Percentiles rank a stretch among this genome's conserved stretches.
Conservation (phyloP, 2,797 vertebrate genomes). For the Micropoecilia bifurca region DNA sequence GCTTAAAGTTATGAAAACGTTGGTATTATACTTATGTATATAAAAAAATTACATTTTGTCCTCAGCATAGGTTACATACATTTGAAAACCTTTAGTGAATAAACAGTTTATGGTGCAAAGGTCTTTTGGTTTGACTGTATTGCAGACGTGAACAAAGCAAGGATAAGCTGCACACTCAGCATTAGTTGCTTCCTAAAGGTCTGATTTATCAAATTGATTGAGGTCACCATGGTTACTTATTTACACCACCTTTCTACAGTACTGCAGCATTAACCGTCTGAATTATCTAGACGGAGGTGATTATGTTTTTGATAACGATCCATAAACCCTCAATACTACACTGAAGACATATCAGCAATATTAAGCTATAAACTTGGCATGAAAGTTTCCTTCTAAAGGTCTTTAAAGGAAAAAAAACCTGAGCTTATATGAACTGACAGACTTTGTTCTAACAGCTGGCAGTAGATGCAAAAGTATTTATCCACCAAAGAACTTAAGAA, state of each 20-base stretch:
- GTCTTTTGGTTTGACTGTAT: not conserved
- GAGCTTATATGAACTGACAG: not conserved
- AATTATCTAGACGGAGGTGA: slow-evolving; percentile 23
- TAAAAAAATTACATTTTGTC: not conserved
- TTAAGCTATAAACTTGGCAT: slow-evolving; percentile 12
- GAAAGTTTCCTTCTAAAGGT: not conserved
- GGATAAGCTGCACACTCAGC: not conserved
- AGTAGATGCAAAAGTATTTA: not conserved
- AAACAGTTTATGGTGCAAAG: not conserved
- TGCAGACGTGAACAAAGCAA: not conserved
- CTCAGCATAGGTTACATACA: not conserved
- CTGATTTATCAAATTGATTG: not conserved
- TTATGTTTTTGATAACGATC: slow-evolving; percentile 25
- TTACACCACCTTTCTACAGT: slow-evolving; percentile 28
- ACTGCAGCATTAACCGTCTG: slow-evolving; percentile 10
- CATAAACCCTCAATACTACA: not conserved
- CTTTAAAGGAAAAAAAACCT: not conserved
- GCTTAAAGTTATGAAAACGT: not conserved
- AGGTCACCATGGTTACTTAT: slow-evolving; percentile 44
- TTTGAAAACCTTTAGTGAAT: not conserved
- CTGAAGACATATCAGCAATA: slow-evolving; percentile 8
- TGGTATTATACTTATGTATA: not conserved
- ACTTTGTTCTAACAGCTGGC: not conserved
- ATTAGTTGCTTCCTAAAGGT: not conserved
- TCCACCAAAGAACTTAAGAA: too few species aligned